A percentile compares a stretch with the other conserved stretches of the same genome.
Conservation (phyloP, 2,797 vertebrate genomes). For the Ispidina picta region DNA sequence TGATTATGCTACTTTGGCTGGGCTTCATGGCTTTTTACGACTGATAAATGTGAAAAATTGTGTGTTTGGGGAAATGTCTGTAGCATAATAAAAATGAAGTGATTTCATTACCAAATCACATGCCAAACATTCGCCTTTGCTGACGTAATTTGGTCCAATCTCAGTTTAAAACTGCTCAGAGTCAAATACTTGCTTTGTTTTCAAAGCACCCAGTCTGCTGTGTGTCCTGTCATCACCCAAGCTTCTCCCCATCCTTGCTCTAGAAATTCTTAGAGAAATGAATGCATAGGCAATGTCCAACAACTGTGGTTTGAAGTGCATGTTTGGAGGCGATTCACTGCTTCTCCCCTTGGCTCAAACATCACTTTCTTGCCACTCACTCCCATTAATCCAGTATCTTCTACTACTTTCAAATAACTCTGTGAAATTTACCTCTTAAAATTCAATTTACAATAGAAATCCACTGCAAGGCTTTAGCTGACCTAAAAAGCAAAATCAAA, state of each 20-base stretch:
- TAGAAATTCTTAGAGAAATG: not conserved
- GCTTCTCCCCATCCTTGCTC: not conserved
- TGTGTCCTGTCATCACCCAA: not conserved
- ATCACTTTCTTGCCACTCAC: not conserved
- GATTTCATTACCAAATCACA: slow-evolving; percentile 53
- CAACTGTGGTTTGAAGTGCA: not conserved
- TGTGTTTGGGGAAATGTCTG: slow-evolving; percentile 34
- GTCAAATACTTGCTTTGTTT: not conserved
- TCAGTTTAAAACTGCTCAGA: slow-evolving; percentile 8
- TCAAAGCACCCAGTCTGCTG: slow-evolving; percentile 25
- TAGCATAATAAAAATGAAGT: slow-evolving; percentile 48
- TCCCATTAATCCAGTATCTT: not conserved
- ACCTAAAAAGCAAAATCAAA: not conserved
- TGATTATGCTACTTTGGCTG: slow-evolving; percentile 13
- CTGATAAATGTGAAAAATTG: slow-evolving; percentile 13
- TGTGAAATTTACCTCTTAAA: not conserved
- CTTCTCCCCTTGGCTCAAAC: not conserved
- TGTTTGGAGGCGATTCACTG: not conserved
- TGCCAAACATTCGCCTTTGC: slow-evolving; percentile 36
- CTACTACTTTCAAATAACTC: not conserved
- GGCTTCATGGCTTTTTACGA: not conserved
- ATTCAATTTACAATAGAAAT: not conserved
- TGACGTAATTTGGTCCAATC: slow-evolving; percentile 49
- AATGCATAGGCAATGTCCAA: not conserved
- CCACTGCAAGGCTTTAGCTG: not conserved